Conservation (phyloP, 2,113 vertebrate genomes). For the Planiliza haematocheilus region DNA sequence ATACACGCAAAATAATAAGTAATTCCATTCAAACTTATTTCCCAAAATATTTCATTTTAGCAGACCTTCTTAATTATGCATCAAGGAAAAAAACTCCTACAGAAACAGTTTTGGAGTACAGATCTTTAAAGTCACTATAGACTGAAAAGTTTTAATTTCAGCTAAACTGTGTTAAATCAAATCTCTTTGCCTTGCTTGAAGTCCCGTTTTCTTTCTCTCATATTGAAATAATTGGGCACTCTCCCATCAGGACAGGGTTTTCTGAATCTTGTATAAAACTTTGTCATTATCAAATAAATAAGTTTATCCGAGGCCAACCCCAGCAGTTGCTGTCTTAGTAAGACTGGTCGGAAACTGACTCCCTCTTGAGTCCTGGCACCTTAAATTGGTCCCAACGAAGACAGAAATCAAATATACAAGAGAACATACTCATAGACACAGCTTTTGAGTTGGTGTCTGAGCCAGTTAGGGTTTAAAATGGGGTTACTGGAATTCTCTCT, state of each 20-base stretch:
- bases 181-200: too few species aligned
- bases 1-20: too few species aligned
- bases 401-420: background rate
- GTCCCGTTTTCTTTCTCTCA: too few species aligned
- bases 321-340: background rate
- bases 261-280: too few species aligned
- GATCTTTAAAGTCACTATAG: background rate
- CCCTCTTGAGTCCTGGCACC: background rate
- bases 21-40: too few species aligned
- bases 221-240: too few species aligned
- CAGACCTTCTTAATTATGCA: background rate
- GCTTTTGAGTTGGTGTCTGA: slow-evolving; percentile 2
- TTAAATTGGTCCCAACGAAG: slow-evolving; percentile 4
- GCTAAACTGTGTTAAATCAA: too few species aligned
- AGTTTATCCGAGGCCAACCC: too few species aligned
- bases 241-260: too few species aligned
- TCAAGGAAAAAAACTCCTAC: background rate
- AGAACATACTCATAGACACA: background rate
- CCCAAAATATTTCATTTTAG: too few species aligned
- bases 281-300: too few species aligned
- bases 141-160: too few species aligned
- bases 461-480: background rate
- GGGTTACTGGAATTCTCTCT: background rate
- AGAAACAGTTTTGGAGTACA: background rate
- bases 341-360: background rate